phyloP scores from a whole-genome alignment of 23 tunicate genomes.

The Trididemnum miniatum region DNA sequence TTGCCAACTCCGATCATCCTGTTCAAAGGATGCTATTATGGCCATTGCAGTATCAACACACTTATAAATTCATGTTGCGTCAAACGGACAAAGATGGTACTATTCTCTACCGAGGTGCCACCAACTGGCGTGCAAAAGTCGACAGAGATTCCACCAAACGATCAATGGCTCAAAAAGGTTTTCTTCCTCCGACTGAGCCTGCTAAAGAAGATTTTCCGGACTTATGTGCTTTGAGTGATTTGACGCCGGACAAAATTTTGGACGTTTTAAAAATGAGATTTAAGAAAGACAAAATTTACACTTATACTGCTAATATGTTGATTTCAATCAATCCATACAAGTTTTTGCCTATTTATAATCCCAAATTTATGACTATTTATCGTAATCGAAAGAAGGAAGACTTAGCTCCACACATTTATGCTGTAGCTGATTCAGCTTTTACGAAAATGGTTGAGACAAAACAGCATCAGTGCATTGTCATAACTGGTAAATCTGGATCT shows the following conservation, averaged over 20 bases:
- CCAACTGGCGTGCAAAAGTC: constrained; percentile 49
- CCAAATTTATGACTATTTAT: constrained; percentile 48
- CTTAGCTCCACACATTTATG: constrained; percentile 69
- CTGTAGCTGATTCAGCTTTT: constrained; percentile 67
- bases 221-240: constrained; percentile 29
- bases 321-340: constrained; percentile 74
- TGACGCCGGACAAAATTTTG: constrained; percentile 42
- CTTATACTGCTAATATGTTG: constrained; percentile 58
- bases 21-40: constrained; percentile 70
- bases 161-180: constrained; percentile 54
- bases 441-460: constrained; percentile 51
- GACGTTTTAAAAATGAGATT: constrained; percentile 51
- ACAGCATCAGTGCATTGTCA: constrained; percentile 63
- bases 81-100: constrained; percentile 53
- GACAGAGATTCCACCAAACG: constrained; percentile 38
- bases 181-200: constrained; percentile 46
- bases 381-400: constrained; percentile 62
- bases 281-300: constrained; percentile 63
- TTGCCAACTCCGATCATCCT: constrained; percentile 54
- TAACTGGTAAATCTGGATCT: constrained; percentile 78
- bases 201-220: constrained; percentile 45
- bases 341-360: constrained; percentile 61
- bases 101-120: constrained; percentile 46
- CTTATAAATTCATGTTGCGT: constrained; percentile 50
- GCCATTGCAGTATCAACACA: constrained; percentile 66